Percentiles rank a stretch among this genome's conserved stretches.
Conservation (phyloP, 1,140 invertebrate species). For the Psilanteris sp. region DNA sequence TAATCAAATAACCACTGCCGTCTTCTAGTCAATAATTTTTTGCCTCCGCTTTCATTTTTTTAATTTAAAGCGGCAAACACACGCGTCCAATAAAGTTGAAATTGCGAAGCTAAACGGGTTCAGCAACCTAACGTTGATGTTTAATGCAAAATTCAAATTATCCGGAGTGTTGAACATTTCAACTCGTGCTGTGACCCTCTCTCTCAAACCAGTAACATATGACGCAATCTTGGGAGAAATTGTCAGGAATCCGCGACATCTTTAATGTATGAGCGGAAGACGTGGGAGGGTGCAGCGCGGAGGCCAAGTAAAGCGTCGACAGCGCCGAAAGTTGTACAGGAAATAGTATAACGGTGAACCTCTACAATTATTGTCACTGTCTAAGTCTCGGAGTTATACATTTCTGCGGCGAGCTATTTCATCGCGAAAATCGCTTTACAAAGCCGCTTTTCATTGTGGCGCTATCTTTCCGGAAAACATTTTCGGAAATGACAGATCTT, state of each 20-base stretch:
- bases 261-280: constrained; percentile 74
- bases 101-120: constrained; percentile 67
- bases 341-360: constrained; percentile 56
- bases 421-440: constrained; percentile 35
- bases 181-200: constrained; percentile 17
- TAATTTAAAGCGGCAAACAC: constrained; percentile 30
- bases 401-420: constrained; percentile 34
- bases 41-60: not conserved
- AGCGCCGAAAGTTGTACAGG: constrained; percentile 34
- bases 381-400: constrained; percentile 45
- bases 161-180: constrained; percentile 30
- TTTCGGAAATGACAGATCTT: constrained; percentile 11
- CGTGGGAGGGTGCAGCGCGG: constrained; percentile 23
- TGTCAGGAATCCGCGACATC: constrained; percentile 71
- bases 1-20: constrained; percentile 29
- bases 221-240: constrained; percentile 75
- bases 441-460: constrained; percentile 16
- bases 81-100: constrained; percentile 71
- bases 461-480: constrained; percentile 32
- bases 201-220: constrained; percentile 67
- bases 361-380: constrained; percentile 56
- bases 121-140: constrained; percentile 70
- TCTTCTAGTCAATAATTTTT: constrained; percentile 27
- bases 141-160: constrained; percentile 78
- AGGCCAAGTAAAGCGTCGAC: not conserved